Conservation (phyloP, 2,113 vertebrate genomes). For the Nothocercus julius region DNA sequence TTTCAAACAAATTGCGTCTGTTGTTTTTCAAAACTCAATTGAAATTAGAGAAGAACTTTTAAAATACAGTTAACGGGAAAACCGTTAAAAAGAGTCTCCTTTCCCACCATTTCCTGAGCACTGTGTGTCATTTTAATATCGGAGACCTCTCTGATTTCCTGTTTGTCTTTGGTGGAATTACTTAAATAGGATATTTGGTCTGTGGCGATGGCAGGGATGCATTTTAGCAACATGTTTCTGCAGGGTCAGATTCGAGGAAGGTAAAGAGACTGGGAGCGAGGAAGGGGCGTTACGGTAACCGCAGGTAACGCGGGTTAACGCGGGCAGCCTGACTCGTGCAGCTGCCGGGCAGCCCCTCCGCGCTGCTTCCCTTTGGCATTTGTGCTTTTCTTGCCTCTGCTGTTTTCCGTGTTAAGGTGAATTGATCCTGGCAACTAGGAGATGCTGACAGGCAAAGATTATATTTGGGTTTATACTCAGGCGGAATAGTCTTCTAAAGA, state of each 20-base stretch:
- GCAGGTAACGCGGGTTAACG: no score
- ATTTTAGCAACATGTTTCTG: not conserved
- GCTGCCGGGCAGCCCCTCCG: no score
- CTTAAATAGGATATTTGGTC: not conserved
- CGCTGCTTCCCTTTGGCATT: not conserved
- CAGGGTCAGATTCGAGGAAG: not conserved
- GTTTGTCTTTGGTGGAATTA: not conserved
- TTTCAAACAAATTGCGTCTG: constrained; percentile 25
- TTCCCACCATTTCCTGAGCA: not conserved
- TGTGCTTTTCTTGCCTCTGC: not conserved
- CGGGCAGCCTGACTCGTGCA: no score
- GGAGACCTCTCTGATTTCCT: no score
- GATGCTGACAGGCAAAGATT: not conserved
- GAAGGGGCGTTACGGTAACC: not conserved
- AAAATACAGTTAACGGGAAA: not conserved
- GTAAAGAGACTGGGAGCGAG: not conserved
- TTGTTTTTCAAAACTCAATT: constrained; percentile 40
- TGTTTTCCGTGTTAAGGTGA: not conserved
- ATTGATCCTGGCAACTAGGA: not conserved
- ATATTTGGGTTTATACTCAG: constrained; percentile 40
- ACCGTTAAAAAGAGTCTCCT: no score
- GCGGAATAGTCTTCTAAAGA: not conserved
- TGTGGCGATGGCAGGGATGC: not conserved
- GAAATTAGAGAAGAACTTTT: not conserved
- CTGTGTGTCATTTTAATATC: not conserved